Percentiles rank a stretch among this genome's conserved stretches.
Evolutionary conservation across 2,888 invertebrate genomes (phyloP).

Genomic region (Pterostichus madidus): DNA sequence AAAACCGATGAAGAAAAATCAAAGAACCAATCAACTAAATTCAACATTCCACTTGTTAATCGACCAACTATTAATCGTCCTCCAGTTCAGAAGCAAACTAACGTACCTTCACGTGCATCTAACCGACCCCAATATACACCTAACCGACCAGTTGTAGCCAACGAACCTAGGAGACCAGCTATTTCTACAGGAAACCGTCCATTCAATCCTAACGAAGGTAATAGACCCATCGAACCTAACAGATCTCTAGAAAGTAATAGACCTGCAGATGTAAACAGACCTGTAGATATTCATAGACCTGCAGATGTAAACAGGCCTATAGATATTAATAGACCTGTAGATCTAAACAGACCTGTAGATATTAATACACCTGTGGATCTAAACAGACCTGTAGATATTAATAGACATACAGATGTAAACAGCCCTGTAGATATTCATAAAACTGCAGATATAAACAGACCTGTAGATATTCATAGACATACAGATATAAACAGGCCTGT

Average conservation of each 20-base stretch:
- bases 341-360: conserved; percentile 20
- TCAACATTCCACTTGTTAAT: conserved; percentile 53
- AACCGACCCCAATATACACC: conserved; percentile 73
- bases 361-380: conserved; percentile 1
- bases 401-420: background rate
- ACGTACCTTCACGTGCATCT: conserved; percentile 70
- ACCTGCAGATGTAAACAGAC: conserved; percentile 25
- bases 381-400: background rate
- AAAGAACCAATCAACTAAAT: conserved; percentile 63
- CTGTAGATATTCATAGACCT: conserved; percentile 14
- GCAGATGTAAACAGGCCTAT: conserved; percentile 8
- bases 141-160: conserved; percentile 73
- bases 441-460: conserved; percentile 5
- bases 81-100: conserved; percentile 65
- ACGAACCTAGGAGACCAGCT: conserved; percentile 72
- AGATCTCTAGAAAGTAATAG: conserved; percentile 20
- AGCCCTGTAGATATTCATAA: background rate
- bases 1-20: background rate
- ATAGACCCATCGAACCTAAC: conserved; percentile 28
- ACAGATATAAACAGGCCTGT: conserved; percentile 23
- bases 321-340: conserved; percentile 8
- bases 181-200: conserved; percentile 20
- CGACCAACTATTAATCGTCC: conserved; percentile 37
- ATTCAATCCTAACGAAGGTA: conserved; percentile 58
- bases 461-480: too few species aligned